These are phyloP conservation scores for Aeoliscus strigatus DNA, from an alignment of 2,797 vertebrate species.

Conservation along the genomic window DNA sequence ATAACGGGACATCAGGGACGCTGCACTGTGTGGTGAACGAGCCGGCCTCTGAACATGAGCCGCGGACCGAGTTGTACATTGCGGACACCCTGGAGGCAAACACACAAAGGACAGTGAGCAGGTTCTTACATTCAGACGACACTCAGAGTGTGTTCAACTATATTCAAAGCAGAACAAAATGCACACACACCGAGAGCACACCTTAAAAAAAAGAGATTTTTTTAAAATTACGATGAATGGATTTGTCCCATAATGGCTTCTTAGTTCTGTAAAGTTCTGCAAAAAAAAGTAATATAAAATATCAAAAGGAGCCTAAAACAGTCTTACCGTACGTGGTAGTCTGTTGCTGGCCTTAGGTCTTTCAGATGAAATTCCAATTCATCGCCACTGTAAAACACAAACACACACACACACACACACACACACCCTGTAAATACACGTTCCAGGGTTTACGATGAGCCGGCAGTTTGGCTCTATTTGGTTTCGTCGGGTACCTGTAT, in stretches of 20 bases:
- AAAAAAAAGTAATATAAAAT: neutral
- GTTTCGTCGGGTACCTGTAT: slow-evolving; percentile 83
- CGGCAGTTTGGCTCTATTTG: too few relatives aligned
- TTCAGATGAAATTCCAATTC: slow-evolving; percentile 93
- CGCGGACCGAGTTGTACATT: slow-evolving; percentile 87
- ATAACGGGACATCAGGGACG: slow-evolving; percentile 83
- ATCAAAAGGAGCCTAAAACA: too few relatives aligned
- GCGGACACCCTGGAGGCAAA: slow-evolving; percentile 81
- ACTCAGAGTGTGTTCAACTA: too few relatives aligned
- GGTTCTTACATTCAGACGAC: too few relatives aligned
- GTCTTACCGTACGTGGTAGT: slow-evolving; percentile 92
- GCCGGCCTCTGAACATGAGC: slow-evolving; percentile 85
- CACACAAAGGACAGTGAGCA: too few relatives aligned
- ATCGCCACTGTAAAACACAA: slow-evolving; percentile 81
- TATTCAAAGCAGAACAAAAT: too few relatives aligned
- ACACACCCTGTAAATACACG: neutral
- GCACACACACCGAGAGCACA: too few relatives aligned
- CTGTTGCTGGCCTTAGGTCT: slow-evolving; percentile 92
- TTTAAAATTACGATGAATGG: too few relatives aligned
- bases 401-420: slow-evolving; percentile 16
- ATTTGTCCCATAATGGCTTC: too few relatives aligned
- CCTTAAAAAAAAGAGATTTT: too few relatives aligned
- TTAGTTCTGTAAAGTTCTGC: too few relatives aligned
- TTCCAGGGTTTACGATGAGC: neutral
- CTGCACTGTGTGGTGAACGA: slow-evolving; percentile 93